Conservation (phyloP, 1,140 invertebrate species). For the Cylas formicarius region DNA sequence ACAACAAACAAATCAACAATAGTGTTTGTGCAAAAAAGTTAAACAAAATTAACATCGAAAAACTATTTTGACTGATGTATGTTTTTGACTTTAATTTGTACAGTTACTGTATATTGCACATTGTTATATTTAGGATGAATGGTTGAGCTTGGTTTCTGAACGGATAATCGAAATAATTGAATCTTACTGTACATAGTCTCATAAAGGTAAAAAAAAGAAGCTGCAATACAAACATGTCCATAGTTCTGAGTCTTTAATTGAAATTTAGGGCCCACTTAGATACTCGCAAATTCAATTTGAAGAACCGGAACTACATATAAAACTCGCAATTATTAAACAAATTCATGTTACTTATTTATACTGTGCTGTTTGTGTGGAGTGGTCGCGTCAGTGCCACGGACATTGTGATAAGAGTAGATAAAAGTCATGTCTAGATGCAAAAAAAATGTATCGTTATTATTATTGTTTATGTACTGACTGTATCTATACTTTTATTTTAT, state of each 20-base stretch:
- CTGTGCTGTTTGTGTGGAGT: constrained; percentile 42
- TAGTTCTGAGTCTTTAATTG: no score
- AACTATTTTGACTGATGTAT: no score
- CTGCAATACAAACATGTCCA: constrained; percentile 40
- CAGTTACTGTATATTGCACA: constrained; percentile 25
- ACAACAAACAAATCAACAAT: constrained; percentile 1
- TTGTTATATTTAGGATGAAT: constrained; percentile 17
- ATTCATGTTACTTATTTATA: constrained; percentile 43
- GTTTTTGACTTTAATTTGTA: no score
- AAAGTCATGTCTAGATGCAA: constrained; percentile 41
- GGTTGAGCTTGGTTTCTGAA: constrained; percentile 11
- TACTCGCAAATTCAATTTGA: no score
- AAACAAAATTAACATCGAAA: background rate
- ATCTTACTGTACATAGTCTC: constrained; percentile 21
- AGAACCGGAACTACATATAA: no score
- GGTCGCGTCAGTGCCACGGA: constrained; percentile 36
- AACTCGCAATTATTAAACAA: constrained; percentile 37
- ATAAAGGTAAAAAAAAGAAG: constrained; percentile 26
- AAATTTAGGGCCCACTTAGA: no score
- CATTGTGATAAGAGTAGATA: constrained; percentile 43
- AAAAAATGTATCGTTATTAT: constrained; percentile 41
- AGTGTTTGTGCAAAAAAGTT: constrained; percentile 1
- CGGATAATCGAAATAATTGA: background rate
- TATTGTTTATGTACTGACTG: constrained; percentile 42
- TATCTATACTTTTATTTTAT: constrained; percentile 42